Evolutionary conservation across 2,888 invertebrate genomes (phyloP), one percentile per base, ranked within the genome.

Genomic region (Herminia tarsipennalis): DNA sequence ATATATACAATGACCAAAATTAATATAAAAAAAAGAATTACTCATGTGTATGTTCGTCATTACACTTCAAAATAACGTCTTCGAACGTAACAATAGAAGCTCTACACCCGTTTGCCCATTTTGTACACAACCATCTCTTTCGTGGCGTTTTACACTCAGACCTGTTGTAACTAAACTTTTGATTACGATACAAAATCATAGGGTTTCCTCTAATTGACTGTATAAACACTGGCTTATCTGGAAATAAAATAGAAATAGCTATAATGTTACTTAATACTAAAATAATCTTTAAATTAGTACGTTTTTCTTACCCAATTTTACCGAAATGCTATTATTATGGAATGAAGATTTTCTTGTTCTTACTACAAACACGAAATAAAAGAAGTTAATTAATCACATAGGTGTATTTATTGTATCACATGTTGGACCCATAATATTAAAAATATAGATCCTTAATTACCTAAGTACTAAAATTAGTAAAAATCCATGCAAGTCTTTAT

Each of bases 61-160:
- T 42, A n/a, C 37, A 54, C 45, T 63, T 70, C 10, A 69, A 9
- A 10, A 78, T 69, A 2, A 47, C 5, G 20, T 57, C 57, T 3
- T 66, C 49, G 2, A 48, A 30, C 0, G 81, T 79, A 9, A 58
- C 58, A 5, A 81, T 45, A 25, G 62, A 72, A 0, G 81, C 78
- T 12, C 59, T 52, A 33, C 82, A 82, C 3, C 65, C 59, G 6
- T 37, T 33, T 9, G 66, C 54, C 49, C 72, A 56, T 10, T 51
- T 58, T 16, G 74, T 75, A 38, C 82, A 76, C 27, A 76, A 59
- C 74, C 82, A 80, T 29, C 74, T 66, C 9, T 60, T 69, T 24
- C 44, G 73, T 0, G 48, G 39, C 0, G 62, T 66, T 1, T 30
- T 36, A 5, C 44, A 38, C 2, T 53, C 38, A 0, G 58, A 34